These are phyloP conservation scores for Daboia siamensis DNA, from an alignment of 2,113 vertebrate species.

Conservation along the genomic window DNA sequence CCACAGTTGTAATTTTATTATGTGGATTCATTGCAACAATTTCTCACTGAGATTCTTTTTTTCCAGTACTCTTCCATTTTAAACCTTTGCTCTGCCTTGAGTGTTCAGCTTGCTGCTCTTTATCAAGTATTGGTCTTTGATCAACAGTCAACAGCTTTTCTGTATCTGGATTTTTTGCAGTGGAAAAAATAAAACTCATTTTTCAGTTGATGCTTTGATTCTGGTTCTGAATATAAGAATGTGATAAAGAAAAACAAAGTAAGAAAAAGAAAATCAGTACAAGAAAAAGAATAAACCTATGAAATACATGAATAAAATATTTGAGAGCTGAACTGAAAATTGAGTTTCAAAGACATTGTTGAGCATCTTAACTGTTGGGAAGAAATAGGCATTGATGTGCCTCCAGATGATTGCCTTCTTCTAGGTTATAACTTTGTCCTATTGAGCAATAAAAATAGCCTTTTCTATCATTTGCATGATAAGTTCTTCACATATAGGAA, in stretches of 20 bases:
- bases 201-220: slow-evolving; percentile 38
- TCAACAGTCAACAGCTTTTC: slow-evolving; percentile 25
- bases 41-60: neutral
- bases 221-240: slow-evolving; percentile 35
- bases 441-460: neutral
- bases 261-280: neutral
- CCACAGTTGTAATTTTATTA: neutral
- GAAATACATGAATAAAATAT: neutral
- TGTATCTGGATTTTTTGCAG: slow-evolving; percentile 43
- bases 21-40: neutral
- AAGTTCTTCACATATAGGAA: neutral
- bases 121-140: neutral
- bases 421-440: neutral
- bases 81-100: slow-evolving; percentile 6
- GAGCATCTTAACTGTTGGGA: neutral
- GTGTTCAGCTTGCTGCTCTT: neutral
- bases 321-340: too few species aligned
- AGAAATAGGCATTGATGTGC: neutral
- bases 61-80: neutral
- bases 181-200: slow-evolving; percentile 48
- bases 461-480: neutral
- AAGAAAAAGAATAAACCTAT: neutral
- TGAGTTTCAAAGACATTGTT: neutral
- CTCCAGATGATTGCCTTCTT: neutral
- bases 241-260: neutral